These are phyloP conservation scores for Salmo trutta DNA, from an alignment of 2,797 vertebrate genomes.

Conservation along the genomic window DNA sequence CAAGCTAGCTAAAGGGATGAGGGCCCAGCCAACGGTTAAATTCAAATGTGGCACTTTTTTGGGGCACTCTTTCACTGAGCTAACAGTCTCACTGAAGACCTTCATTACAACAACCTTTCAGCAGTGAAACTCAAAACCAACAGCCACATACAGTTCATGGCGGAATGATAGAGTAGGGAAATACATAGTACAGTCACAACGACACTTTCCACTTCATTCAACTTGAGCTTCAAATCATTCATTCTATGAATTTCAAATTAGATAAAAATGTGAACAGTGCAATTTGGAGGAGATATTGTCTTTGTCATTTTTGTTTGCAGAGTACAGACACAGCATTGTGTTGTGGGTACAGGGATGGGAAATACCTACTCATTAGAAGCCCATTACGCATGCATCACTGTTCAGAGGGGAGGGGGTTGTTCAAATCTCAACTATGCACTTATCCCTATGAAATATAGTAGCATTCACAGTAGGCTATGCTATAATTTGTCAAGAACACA, in stretches of 20 bases:
- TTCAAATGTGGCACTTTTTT: slow-evolving; percentile 18
- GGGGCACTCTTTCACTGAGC: not conserved
- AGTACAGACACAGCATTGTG: slow-evolving; percentile 43
- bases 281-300: not conserved
- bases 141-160: not conserved
- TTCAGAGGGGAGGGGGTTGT: not conserved
- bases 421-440: not conserved
- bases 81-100: slow-evolving; percentile 17
- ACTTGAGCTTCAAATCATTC: not conserved
- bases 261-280: not conserved
- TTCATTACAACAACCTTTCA: slow-evolving; percentile 7
- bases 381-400: slow-evolving; percentile 33
- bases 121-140: slow-evolving; percentile 20
- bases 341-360: slow-evolving; percentile 19
- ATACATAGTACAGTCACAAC: not conserved
- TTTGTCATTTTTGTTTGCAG: slow-evolving; percentile 11
- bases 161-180: not conserved
- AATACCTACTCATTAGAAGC: slow-evolving; percentile 42
- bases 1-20: slow-evolving; percentile 21
- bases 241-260: not conserved
- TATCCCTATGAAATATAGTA: not conserved
- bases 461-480: not conserved
- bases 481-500: not conserved
- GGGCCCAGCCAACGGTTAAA: slow-evolving; percentile 28
- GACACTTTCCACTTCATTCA: not conserved